Evolutionary conservation across 2,888 invertebrate species (phyloP).

Genomic region (Muschampia plurimacula): DNA sequence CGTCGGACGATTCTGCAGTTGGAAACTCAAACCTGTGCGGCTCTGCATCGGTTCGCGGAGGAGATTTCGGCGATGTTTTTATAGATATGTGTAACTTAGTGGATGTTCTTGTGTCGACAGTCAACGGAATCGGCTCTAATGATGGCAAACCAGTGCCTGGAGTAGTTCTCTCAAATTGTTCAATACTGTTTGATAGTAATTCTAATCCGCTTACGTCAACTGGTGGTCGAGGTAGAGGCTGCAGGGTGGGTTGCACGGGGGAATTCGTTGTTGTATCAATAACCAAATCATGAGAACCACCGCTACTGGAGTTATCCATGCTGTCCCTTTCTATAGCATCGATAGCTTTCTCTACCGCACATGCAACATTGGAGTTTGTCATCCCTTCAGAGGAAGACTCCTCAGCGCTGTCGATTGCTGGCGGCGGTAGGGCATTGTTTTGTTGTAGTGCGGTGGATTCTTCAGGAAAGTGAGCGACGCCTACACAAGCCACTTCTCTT

Average conservation of each 20-base stretch:
- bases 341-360: slow-evolving; percentile 75
- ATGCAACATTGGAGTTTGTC: slow-evolving; percentile 61
- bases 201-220: slow-evolving; percentile 93
- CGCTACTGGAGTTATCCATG: slow-evolving; percentile 73
- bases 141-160: slow-evolving; percentile 68
- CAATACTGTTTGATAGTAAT: slow-evolving; percentile 93
- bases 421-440: slow-evolving; percentile 53
- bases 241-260: slow-evolving; percentile 40
- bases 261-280: slow-evolving; percentile 66
- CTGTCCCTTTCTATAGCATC: slow-evolving; percentile 74
- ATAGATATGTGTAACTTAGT: slow-evolving; percentile 76
- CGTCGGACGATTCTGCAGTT: slow-evolving; percentile 55
- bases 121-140: slow-evolving; percentile 65
- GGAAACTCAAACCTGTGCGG: slow-evolving; percentile 74
- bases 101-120: slow-evolving; percentile 72
- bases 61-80: slow-evolving; percentile 77
- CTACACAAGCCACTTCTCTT: slow-evolving; percentile 76
- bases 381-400: slow-evolving; percentile 75
- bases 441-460: slow-evolving; percentile 55
- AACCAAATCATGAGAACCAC: slow-evolving; percentile 76
- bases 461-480: slow-evolving; percentile 78
- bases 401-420: slow-evolving; percentile 69
- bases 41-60: slow-evolving; percentile 70
- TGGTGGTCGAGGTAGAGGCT: slow-evolving; percentile 55
- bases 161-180: slow-evolving; percentile 88